phyloP scores from a whole-genome alignment of 2,888 invertebrate species.

The Rhingia campestris region DNA sequence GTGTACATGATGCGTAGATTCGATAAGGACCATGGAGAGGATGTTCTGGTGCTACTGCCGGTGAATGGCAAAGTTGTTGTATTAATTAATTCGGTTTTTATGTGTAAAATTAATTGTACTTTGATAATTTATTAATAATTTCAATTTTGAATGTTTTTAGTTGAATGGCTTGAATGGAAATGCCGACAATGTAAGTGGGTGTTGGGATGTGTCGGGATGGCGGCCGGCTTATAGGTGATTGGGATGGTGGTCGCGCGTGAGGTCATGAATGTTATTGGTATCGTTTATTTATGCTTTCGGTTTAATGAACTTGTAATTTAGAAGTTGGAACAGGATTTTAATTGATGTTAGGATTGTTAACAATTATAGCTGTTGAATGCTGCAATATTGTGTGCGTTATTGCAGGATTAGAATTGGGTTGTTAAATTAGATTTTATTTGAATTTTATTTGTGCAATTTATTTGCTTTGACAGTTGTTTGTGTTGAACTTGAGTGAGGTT shows the following conservation, averaged over 20 bases:
- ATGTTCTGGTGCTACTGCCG: slow-evolving; percentile 9
- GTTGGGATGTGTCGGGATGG: background rate
- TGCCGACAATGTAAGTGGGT: slow-evolving; percentile 49
- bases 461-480: background rate
- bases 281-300: slow-evolving; percentile 54
- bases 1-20: slow-evolving; percentile 26
- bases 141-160: slow-evolving; percentile 70
- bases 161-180: slow-evolving; percentile 67
- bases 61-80: slow-evolving; percentile 46
- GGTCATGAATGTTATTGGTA: slow-evolving; percentile 61
- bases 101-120: slow-evolving; percentile 73
- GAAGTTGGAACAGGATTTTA: slow-evolving; percentile 58
- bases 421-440: background rate
- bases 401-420: background rate
- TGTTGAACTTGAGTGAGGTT: too few species aligned
- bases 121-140: slow-evolving; percentile 74
- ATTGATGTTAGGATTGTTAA: slow-evolving; percentile 56
- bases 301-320: slow-evolving; percentile 70
- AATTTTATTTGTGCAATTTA: background rate
- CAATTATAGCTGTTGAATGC: slow-evolving; percentile 30
- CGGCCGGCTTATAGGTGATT: background rate
- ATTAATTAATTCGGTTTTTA: slow-evolving; percentile 74
- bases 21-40: slow-evolving; percentile 58
- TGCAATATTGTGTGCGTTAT: background rate
- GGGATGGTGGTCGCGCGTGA: slow-evolving; percentile 22